Evolutionary conservation across 2,888 invertebrate species (phyloP), one percentile per base, ranked within the genome.

Genomic region (Drosophila anceps): DNA sequence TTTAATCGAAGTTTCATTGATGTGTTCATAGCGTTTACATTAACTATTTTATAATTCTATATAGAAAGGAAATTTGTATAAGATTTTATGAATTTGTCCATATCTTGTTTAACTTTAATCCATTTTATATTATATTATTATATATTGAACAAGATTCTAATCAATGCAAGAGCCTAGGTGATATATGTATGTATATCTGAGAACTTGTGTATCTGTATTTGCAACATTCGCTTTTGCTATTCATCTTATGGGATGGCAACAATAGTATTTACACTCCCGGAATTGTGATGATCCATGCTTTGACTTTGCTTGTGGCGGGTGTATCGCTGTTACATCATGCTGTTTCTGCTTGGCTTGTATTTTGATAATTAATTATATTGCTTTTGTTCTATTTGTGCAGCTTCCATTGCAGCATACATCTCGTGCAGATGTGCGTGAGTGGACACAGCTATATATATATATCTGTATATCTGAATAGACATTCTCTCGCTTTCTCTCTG

Each of bases 301-400:
- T 59, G 27, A 53, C 57, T 27, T 54, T 68, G 55, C n/a, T 37
- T 29, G 66, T 60, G 24, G 60, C 57, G 54, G 39, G 24, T 63
- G 50, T 61, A 51, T 54, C 58, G 48, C 44, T 62, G 64, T 62
- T 57, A 64, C 76, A 82, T 68, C 75, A 75, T 73, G 80, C 72
- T 79, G 80, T 65, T 88, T 82, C 75, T 82, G 85, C 85, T 79
- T 73, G 75, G 88, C 74, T 82, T 86, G 86, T 76, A 77, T 67
- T 75, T 74, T 76, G 79, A 86, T 86, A 90, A 86, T 86, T 86
- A 85, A 90, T 86, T 85, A 81, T 81, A 90, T 89, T 76, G 83
- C 80, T 68, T 84, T 89, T 88, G 84, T 86, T 73, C 74, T 73
- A 77, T 72, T 77, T 67, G 83, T 81, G 74, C 77, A 72, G 65